Conservation (phyloP, 2,113 vertebrate genomes). For the Hydrolagus affinis region DNA sequence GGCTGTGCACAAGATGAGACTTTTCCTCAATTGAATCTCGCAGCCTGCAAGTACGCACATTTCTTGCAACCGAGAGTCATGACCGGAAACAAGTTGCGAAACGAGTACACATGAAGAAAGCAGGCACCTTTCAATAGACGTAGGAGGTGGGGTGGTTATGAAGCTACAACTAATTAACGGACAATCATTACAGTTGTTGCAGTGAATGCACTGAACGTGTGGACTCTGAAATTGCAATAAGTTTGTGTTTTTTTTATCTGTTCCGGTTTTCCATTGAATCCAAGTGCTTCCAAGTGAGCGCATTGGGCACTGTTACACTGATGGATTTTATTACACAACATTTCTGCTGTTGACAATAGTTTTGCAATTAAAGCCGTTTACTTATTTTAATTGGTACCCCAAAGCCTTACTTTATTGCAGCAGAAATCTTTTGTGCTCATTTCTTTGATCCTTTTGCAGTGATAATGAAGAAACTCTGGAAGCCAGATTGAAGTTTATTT, state of each 20-base stretch:
- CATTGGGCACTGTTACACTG: neutral
- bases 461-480: neutral
- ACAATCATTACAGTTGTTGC: neutral
- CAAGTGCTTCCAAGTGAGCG: neutral
- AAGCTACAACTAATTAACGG: neutral
- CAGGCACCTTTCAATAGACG: neutral
- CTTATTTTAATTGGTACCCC: slow-evolving; percentile 5
- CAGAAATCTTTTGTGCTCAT: neutral
- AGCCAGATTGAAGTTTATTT: neutral
- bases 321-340: slow-evolving; percentile 11
- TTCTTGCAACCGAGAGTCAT: no score
- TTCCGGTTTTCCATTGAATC: neutral
- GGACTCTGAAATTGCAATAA: slow-evolving; percentile 3
- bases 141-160: neutral
- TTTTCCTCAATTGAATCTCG: no score
- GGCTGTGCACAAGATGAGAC: no score
- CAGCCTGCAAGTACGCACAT: no score
- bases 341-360: slow-evolving; percentile 8
- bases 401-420: neutral
- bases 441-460: neutral
- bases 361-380: slow-evolving; percentile 22
- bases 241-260: neutral
- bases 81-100: no score
- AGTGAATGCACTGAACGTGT: neutral
- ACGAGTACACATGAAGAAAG: neutral